phyloP scores from a whole-genome alignment of 92 coral and sea anemone species.

The Porites divaricata region DNA sequence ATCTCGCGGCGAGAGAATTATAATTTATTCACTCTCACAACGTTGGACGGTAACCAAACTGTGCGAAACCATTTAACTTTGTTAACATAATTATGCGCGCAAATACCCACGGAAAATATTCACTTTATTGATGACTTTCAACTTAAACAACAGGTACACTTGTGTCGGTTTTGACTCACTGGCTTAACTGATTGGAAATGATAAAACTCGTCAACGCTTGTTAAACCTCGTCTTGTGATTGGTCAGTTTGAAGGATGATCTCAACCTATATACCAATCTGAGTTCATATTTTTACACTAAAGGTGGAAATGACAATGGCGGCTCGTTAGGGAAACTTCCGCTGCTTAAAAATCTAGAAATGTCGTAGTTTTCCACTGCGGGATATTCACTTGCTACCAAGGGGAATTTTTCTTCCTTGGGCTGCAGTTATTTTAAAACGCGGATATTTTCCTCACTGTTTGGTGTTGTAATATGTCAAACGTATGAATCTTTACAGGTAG shows the following conservation, averaged over 20 bases:
- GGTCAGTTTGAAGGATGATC: conserved; percentile 66
- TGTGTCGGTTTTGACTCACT: not conserved
- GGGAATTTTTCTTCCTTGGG: not conserved
- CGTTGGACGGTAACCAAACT: not conserved
- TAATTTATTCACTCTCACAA: not conserved
- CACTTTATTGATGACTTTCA: conserved; percentile 3
- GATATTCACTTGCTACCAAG: not conserved
- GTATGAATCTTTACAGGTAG: conserved; percentile 36
- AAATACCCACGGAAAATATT: not conserved
- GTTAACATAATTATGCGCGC: not conserved
- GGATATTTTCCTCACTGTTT: conserved; percentile 5
- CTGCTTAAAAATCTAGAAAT: conserved; percentile 3
- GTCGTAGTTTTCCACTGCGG: conserved; percentile 9
- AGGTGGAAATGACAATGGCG: conserved; percentile 42
- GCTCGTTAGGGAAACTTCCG: not conserved
- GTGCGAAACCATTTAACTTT: not conserved
- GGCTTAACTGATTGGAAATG: conserved; percentile 11
- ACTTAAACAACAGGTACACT: conserved; percentile 22
- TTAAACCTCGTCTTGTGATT: conserved; percentile 20
- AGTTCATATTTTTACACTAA: conserved; percentile 62
- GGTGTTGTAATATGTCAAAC: conserved; percentile 38
- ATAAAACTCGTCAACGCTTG: not conserved
- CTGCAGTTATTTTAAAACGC: conserved; percentile 14
- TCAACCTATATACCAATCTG: conserved; percentile 69
- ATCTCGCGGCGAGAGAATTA: not conserved